These are phyloP conservation scores for Orchestia grillus DNA, from an alignment of 1,140 invertebrate genomes.

Conservation along the genomic window DNA sequence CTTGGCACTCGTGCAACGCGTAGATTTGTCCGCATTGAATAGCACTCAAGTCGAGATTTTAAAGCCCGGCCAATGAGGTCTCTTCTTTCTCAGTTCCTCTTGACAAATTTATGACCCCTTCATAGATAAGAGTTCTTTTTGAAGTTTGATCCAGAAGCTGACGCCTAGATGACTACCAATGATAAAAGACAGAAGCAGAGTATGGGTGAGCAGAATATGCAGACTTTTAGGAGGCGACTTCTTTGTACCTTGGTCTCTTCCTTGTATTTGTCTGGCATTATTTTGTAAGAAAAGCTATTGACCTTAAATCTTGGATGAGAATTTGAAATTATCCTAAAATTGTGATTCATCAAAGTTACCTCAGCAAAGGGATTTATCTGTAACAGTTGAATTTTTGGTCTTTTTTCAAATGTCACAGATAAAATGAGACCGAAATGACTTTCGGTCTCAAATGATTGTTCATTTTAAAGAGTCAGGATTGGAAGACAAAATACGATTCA, in stretches of 20 bases:
- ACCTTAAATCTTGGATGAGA: not conserved
- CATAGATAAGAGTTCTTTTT: constrained; percentile 21
- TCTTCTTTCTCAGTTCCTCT: not conserved
- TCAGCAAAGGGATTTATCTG: not conserved
- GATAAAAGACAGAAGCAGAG: constrained; percentile 19
- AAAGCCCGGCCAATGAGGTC: not conserved
- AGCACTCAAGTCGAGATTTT: not conserved
- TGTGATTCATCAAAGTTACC: not conserved
- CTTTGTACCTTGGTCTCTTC: not conserved
- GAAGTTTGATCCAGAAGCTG: constrained; percentile 40
- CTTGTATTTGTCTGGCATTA: not conserved
- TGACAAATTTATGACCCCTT: constrained; percentile 30
- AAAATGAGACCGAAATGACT: too few species aligned
- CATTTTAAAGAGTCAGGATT: not conserved
- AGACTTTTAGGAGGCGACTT: not conserved
- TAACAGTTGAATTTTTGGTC: not conserved
- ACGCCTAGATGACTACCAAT: not conserved
- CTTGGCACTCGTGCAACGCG: not conserved
- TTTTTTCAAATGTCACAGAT: not conserved
- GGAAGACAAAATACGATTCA: not conserved
- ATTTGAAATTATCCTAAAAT: not conserved
- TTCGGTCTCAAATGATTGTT: not conserved
- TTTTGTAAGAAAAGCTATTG: too few species aligned
- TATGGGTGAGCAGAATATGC: not conserved
- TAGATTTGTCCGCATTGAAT: not conserved